Conservation (phyloP, 1,140 invertebrate genomes). For the Micrasema longulum region DNA sequence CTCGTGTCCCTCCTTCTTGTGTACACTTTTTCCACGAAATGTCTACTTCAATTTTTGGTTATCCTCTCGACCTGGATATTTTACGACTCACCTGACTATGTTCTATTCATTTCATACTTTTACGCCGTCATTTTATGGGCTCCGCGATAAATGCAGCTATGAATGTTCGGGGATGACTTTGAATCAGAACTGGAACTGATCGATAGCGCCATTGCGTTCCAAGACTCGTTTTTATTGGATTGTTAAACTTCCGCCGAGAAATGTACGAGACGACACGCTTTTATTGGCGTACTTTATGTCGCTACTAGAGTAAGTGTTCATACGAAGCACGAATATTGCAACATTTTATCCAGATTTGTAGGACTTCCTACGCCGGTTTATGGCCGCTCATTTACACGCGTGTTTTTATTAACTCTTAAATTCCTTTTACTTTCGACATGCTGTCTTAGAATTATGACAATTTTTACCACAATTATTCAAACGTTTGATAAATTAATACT, state of each 20-base stretch:
- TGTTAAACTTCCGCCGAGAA: conserved; percentile 33
- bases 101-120: conserved; percentile 51
- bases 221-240: conserved; percentile 41
- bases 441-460: no score
- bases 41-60: conserved; percentile 12
- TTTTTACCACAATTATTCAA: no score
- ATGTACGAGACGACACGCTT: conserved; percentile 26
- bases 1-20: no score
- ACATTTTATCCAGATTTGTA: background rate
- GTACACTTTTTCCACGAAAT: conserved; percentile 4
- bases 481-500: no score
- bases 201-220: conserved; percentile 39
- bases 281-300: conserved; percentile 31
- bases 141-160: conserved; percentile 47
- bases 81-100: conserved; percentile 47
- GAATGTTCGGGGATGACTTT: conserved; percentile 31
- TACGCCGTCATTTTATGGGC: conserved; percentile 50
- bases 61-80: conserved; percentile 29
- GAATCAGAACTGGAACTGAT: conserved; percentile 51
- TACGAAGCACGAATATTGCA: conserved; percentile 27
- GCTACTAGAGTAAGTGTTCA: conserved; percentile 21
- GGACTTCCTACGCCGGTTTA: no score
- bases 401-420: no score
- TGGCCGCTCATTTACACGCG: no score
- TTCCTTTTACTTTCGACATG: no score